phyloP scores from a whole-genome alignment of 2,113 vertebrate species.

The Diglossa brunneiventris region DNA sequence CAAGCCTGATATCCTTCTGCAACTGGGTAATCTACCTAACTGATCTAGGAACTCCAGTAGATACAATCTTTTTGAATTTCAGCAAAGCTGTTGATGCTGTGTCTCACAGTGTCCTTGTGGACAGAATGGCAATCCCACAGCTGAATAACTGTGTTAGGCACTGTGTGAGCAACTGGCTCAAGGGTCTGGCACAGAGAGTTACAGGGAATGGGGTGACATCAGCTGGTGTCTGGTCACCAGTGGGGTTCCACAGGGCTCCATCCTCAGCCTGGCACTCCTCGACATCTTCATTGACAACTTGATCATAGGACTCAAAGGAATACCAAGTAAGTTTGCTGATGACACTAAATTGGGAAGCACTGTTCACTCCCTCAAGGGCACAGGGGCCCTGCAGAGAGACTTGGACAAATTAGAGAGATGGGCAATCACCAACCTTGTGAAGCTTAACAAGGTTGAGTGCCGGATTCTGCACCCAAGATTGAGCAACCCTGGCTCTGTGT shows the following conservation, averaged over 20 bases:
- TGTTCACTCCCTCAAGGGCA: neutral
- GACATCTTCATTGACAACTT: neutral
- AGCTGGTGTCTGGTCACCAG: neutral
- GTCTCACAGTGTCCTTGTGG: neutral
- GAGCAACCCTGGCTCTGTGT: neutral
- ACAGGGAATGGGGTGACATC: neutral
- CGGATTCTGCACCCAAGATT: neutral
- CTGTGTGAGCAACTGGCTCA: neutral
- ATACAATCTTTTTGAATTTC: neutral
- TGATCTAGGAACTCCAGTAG: neutral
- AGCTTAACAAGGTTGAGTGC: neutral
- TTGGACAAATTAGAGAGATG: neutral
- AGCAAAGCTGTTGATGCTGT: neutral
- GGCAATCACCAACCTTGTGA: neutral
- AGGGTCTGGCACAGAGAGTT: rapidly evolving
- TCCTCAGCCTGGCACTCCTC: neutral
- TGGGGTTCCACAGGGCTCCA: neutral
- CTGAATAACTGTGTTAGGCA: rapidly evolving
- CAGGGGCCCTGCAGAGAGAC: neutral
- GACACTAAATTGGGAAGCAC: neutral
- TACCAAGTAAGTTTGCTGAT: neutral
- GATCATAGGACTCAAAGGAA: rapidly evolving
- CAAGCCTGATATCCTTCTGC: neutral
- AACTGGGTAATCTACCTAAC: neutral
- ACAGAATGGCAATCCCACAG: neutral